These are phyloP conservation scores for Mycetomoellerius zeteki DNA, from an alignment of 1,140 invertebrate species.

Conservation along the genomic window DNA sequence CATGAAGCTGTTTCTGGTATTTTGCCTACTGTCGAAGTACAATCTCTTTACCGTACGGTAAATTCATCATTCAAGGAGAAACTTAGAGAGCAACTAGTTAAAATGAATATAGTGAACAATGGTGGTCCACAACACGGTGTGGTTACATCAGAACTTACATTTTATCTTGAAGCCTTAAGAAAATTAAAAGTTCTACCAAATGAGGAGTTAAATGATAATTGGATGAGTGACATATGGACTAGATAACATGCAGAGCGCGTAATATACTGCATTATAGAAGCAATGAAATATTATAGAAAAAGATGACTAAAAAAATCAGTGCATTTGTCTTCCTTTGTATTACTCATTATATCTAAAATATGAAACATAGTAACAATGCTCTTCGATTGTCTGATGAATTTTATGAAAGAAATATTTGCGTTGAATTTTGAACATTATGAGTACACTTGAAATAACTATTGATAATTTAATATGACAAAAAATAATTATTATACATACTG, in stretches of 20 bases:
- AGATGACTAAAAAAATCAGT: slow-evolving; percentile 75
- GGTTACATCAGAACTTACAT: slow-evolving; percentile 97
- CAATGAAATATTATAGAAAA: slow-evolving; percentile 79
- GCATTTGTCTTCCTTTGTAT: slow-evolving; percentile 71
- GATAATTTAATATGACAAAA: background rate
- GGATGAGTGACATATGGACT: slow-evolving; percentile 93
- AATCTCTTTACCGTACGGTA: slow-evolving; percentile 93
- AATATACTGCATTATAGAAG: slow-evolving; percentile 84
- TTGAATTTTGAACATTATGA: slow-evolving; percentile 21
- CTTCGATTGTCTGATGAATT: slow-evolving; percentile 44
- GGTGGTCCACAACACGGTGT: slow-evolving; percentile 98
- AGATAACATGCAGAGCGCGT: slow-evolving; percentile 88
- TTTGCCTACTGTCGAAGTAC: slow-evolving; percentile 91
- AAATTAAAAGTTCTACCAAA: slow-evolving; percentile 93
- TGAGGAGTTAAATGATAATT: slow-evolving; percentile 91
- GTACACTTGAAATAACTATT: background rate
- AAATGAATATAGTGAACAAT: slow-evolving; percentile 97
- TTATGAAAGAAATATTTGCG: slow-evolving; percentile 39
- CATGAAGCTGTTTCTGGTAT: slow-evolving; percentile 96
- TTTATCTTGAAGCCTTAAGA: slow-evolving; percentile 97
- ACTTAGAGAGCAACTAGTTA: slow-evolving; percentile 93
- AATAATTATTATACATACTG: background rate
- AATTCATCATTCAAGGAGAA: slow-evolving; percentile 96
- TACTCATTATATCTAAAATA: slow-evolving; percentile 45
- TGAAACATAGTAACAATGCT: background rate